Percentiles rank a stretch among this genome's conserved stretches.
Evolutionary conservation across 2,888 invertebrate species (phyloP).

Genomic region (Conchocele bisecta): DNA sequence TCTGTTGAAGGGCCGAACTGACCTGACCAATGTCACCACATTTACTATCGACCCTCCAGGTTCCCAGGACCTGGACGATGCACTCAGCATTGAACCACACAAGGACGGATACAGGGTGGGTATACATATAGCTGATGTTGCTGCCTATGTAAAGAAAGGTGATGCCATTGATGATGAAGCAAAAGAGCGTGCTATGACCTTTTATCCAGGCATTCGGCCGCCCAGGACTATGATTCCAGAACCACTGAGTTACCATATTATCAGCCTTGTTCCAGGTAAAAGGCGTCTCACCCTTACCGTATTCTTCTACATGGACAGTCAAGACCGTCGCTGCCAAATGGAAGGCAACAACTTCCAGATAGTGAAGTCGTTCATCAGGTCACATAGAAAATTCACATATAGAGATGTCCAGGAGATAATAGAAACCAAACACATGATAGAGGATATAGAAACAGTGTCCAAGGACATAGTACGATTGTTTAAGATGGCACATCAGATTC

Average conservation of each 20-base stretch:
- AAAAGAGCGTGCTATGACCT: conserved; percentile 42
- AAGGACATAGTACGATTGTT: neutral
- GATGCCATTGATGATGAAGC: conserved; percentile 58
- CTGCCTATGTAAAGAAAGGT: conserved; percentile 42
- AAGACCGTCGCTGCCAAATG: conserved; percentile 2
- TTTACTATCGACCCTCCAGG: conserved; percentile 60
- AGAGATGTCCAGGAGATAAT: conserved; percentile 30
- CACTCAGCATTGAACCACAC: conserved; percentile 40
- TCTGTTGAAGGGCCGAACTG: conserved; percentile 9
- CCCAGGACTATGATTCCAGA: conserved; percentile 56
- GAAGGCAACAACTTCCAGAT: neutral
- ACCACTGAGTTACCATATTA: conserved; percentile 33
- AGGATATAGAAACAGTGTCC: too few relatives aligned
- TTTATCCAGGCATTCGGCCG: conserved; percentile 42
- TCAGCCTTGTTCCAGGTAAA: conserved; percentile 35
- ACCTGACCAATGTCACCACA: conserved; percentile 35
- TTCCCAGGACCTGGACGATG: conserved; percentile 60
- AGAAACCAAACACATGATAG: neutral
- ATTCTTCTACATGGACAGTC: conserved; percentile 23
- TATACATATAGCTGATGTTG: conserved; percentile 62
- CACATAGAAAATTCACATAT: conserved; percentile 20
- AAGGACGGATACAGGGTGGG: conserved; percentile 43
- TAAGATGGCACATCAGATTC: conserved; percentile 25
- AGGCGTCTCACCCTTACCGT: conserved; percentile 51
- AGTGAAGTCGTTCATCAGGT: conserved; percentile 5